Conservation (phyloP, 2,888 invertebrate species). For the Cerastis leucographa region DNA sequence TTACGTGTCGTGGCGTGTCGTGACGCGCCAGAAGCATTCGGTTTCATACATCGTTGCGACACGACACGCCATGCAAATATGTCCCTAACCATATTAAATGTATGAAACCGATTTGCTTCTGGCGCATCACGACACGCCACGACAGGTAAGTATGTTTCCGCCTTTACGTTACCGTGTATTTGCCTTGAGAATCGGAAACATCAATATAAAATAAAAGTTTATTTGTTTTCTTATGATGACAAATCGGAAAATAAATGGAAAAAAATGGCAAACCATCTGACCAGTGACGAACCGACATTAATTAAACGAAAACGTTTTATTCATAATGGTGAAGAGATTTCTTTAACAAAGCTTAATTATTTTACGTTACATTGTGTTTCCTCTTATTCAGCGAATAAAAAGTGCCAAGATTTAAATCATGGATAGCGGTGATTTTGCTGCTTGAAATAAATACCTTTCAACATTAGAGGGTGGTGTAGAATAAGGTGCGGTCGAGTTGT, state of each 20-base stretch:
- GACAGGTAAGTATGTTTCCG: too few relatives aligned
- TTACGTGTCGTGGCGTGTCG: too few relatives aligned
- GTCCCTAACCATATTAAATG: too few relatives aligned
- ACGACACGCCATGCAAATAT: too few relatives aligned
- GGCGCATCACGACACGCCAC: too few relatives aligned
- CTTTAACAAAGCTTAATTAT: not conserved
- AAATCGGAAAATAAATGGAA: not conserved
- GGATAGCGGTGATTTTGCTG: not conserved
- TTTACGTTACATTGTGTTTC: not conserved
- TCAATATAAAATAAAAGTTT: too few relatives aligned
- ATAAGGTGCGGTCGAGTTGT: conserved; percentile 86
- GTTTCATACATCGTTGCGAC: too few relatives aligned
- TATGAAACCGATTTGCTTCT: too few relatives aligned
- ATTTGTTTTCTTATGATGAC: not conserved
- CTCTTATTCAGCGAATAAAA: conserved; percentile 1
- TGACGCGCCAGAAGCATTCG: too few relatives aligned
- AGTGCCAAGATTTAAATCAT: not conserved
- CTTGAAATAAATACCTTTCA: conserved; percentile 79
- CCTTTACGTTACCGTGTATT: too few relatives aligned
- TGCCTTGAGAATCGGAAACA: too few relatives aligned
- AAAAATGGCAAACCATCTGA: not conserved
- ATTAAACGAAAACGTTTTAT: not conserved
- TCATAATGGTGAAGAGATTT: not conserved
- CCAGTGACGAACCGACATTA: not conserved
- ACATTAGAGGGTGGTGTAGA: conserved; percentile 87